Percentiles rank a stretch among this genome's conserved stretches.
phyloP scores from a whole-genome alignment of 2,113 vertebrate species.

The Barbus barbus region DNA sequence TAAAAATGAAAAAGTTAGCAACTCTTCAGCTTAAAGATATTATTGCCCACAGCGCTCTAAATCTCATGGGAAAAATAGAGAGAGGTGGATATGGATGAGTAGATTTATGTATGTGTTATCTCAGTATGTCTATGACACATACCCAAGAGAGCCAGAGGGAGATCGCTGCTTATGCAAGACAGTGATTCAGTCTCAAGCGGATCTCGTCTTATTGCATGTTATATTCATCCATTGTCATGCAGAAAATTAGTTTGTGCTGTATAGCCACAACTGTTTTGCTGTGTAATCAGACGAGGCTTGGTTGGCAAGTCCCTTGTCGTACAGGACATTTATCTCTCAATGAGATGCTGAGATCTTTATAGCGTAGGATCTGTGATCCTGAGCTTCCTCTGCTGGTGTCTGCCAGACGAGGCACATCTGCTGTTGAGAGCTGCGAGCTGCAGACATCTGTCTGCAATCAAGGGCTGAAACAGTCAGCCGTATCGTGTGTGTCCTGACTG shows the following conservation, averaged over 20 bases:
- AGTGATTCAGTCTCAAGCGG: conserved; percentile 33
- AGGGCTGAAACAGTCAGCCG: not conserved
- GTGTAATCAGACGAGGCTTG: not conserved
- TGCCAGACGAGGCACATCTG: conserved; percentile 27
- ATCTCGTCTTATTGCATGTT: not conserved
- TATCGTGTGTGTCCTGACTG: not conserved
- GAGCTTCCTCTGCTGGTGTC: conserved; percentile 5
- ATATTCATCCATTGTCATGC: conserved; percentile 3
- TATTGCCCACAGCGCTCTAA: not conserved
- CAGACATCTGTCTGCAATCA: conserved; percentile 15
- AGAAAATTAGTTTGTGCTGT: not conserved
- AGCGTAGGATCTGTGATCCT: not conserved
- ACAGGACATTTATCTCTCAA: not conserved
- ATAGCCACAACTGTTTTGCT: not conserved
- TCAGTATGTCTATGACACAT: conserved; percentile 28
- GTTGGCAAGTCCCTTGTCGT: not conserved
- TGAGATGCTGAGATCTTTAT: conserved; percentile 24
- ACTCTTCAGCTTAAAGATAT: not conserved
- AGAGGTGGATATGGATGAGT: not conserved
- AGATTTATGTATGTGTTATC: not conserved
- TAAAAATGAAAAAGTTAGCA: not conserved
- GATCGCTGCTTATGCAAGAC: conserved; percentile 39
- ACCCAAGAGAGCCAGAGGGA: conserved; percentile 35
- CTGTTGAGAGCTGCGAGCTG: not conserved
- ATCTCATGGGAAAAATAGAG: not conserved